Evolutionary conservation across 1,140 invertebrate genomes (phyloP).

Genomic region (Mamestra configurata): DNA sequence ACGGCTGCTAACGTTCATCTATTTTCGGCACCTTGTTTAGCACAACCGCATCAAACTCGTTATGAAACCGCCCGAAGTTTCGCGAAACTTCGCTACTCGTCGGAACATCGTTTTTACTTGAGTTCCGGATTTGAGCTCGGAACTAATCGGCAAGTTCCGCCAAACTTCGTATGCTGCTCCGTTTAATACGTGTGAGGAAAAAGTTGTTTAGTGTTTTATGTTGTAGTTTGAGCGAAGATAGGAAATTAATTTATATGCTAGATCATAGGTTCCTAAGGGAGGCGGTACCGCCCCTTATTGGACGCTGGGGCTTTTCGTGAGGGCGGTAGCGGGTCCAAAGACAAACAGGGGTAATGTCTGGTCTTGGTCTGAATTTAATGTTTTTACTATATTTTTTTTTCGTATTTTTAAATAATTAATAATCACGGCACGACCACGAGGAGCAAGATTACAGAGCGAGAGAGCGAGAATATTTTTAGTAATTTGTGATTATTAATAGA

Average conservation of each 20-base stretch:
- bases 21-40: slow-evolving; percentile 13
- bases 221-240: background rate
- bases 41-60: slow-evolving; percentile 36
- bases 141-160: slow-evolving; percentile 49
- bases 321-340: too few relatives aligned
- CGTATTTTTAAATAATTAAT: too few relatives aligned
- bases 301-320: too few relatives aligned
- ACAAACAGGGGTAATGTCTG: too few relatives aligned
- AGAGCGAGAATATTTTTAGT: too few relatives aligned
- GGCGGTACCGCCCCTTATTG: too few relatives aligned
- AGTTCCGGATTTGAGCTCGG: slow-evolving; percentile 39
- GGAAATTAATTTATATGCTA: background rate
- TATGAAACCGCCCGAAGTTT: slow-evolving; percentile 36
- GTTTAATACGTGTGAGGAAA: slow-evolving; percentile 30
- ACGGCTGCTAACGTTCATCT: background rate
- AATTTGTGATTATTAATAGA: too few relatives aligned
- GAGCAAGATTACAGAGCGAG: too few relatives aligned
- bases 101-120: slow-evolving; percentile 35
- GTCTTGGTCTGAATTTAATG: too few relatives aligned
- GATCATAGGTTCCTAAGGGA: too few relatives aligned
- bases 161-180: background rate
- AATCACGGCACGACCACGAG: too few relatives aligned
- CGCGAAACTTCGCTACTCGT: slow-evolving; percentile 34
- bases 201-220: background rate
- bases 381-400: too few relatives aligned